Conservation (phyloP, 2,888 invertebrate species). For the Diplazon laetatorius region DNA sequence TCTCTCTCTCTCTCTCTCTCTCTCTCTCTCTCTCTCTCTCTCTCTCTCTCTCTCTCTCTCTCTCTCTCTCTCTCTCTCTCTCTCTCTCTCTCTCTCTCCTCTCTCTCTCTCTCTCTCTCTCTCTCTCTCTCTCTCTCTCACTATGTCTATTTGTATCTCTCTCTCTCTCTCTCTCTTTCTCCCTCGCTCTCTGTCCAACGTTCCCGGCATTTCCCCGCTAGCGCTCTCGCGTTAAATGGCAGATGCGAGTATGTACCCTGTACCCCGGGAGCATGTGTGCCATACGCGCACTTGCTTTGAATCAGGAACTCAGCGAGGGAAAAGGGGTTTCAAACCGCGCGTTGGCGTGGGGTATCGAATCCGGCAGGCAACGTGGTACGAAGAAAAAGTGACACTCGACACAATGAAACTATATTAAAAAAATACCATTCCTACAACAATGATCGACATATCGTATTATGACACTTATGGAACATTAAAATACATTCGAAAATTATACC, state of each 20-base stretch:
- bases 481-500: neutral
- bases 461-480: neutral
- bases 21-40: slow-evolving; percentile 19
- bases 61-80: slow-evolving; percentile 38
- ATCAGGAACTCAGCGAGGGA: slow-evolving; percentile 55
- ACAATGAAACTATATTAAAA: no score
- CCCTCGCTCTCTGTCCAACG: slow-evolving; percentile 7
- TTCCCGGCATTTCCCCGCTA: slow-evolving; percentile 36
- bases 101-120: slow-evolving; percentile 9
- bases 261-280: slow-evolving; percentile 33
- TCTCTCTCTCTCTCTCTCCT: slow-evolving; percentile 24
- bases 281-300: slow-evolving; percentile 59
- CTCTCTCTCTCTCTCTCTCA: no score
- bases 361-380: slow-evolving; percentile 2
- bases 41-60: slow-evolving; percentile 36
- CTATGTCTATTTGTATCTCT: slow-evolving; percentile 29
- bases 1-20: slow-evolving; percentile 43
- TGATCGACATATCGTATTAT: no score
- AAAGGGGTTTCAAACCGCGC: slow-evolving; percentile 25
- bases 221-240: slow-evolving; percentile 60
- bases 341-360: slow-evolving; percentile 34
- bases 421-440: no score
- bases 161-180: slow-evolving; percentile 27
- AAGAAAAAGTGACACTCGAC: slow-evolving; percentile 4
- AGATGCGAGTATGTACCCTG: slow-evolving; percentile 52